Base-by-base conservation (phyloP, 2,113 vertebrate species). In the Lamprologus lemairii region DNA sequence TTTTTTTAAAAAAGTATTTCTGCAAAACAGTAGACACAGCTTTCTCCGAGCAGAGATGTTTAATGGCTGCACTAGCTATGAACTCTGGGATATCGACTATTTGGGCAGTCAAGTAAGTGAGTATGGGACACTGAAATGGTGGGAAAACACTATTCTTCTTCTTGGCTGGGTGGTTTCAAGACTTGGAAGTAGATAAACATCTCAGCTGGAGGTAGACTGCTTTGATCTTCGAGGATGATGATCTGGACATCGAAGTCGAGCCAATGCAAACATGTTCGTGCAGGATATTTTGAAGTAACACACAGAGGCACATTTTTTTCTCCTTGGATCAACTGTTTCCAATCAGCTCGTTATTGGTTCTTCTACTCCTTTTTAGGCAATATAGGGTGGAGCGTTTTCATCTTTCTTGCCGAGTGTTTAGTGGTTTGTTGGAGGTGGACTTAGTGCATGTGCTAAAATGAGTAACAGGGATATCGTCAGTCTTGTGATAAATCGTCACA, bases 161-260 rank as follows among this genome's bases (percentile, higher is more conserved):
- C 84, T 88, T 94, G 93, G 95, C 96, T 89, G 93, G 93, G 96
- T 95, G 90, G 92, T 88, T 96, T 96, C 93, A 90, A 96, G 95
- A 96, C 94, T 97, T 96, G 89, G 96, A 93, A 93, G 94, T 92
- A 97, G 96, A 97, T 95, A 96, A 96, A 96, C 94, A 97, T 97
- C 96, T 96, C 92, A 91, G 94, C 95, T 87, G 96, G 93, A 92
- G 95, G 94, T 88, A 63, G 79, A 88, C 81, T 90, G 85, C 95
- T 95, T 98, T 97, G 96, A 97, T 96, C 94, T 94, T 92, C 65
- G 88, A 95, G 92, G 93, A 97, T 94, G 95, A 96, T 33, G 95
- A 96, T 94, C 55, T 90, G 96, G 94, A 96, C 92, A 93, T 93
- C 42, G 35, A 93, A 94, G 54, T 55, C 87, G 87, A 96, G 97